phyloP scores from a whole-genome alignment of 2,797 vertebrate genomes.

The Danio tinwini region DNA sequence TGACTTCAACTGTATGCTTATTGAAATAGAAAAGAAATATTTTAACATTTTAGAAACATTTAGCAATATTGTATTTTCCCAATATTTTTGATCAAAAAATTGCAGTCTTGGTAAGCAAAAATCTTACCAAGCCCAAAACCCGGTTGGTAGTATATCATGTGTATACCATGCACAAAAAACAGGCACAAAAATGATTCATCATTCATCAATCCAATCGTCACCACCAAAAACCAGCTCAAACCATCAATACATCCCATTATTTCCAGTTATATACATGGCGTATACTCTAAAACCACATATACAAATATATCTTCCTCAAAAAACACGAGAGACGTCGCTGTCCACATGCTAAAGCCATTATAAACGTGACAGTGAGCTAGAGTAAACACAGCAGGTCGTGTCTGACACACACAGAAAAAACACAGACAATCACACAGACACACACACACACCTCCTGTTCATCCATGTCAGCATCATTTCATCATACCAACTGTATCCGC shows the following conservation, averaged over 20 bases:
- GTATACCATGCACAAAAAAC: background rate
- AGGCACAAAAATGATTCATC: background rate
- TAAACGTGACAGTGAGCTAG: conserved; percentile 1
- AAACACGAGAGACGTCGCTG: conserved; percentile 8
- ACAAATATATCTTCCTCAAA: background rate
- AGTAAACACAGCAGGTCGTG: conserved; percentile 42
- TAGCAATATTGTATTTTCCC: background rate
- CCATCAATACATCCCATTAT: background rate
- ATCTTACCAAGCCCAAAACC: background rate
- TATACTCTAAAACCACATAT: background rate
- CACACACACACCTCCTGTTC: conserved; percentile 6
- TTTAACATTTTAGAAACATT: background rate
- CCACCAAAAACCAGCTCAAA: background rate
- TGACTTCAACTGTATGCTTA: too few species aligned
- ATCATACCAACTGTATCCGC: conserved; percentile 38
- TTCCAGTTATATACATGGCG: background rate
- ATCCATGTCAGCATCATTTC: conserved; percentile 53
- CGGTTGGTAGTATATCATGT: background rate
- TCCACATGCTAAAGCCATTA: background rate
- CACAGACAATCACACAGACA: conserved; percentile 14
- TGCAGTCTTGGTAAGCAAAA: background rate
- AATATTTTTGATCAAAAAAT: background rate
- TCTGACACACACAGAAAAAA: conserved; percentile 6
- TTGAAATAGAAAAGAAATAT: too few species aligned
- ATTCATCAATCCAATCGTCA: background rate